Evolutionary conservation across 2,113 vertebrate species (phyloP), one percentile per base, ranked within the genome.

Genomic region (Xyrauchen texanus): DNA sequence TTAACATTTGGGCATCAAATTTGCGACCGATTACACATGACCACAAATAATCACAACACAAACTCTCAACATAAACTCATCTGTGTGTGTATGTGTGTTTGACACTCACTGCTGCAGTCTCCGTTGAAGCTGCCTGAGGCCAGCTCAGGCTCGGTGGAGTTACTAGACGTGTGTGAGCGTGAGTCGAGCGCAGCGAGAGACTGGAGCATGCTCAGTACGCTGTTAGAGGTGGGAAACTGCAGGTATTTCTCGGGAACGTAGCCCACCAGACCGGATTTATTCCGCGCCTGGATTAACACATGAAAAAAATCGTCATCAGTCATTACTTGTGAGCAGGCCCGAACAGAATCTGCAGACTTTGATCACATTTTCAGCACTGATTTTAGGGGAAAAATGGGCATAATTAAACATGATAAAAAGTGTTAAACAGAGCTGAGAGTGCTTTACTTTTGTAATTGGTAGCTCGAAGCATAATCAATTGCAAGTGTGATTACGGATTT

Each of bases 221-320:
- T 98, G 93, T 94, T 98, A 62, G 97, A 98, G 0, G 96, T 94
- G 0, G 97, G 98, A 85, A 98, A 98, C 79, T 98, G 97, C 58
- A 99, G 94, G 90, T 99, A 99, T 87, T 99, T 99, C 90, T 99
- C 98, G 0, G 98, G 98, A 21, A 98, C 98, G 0, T 99, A 99
- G 7, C 98, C 97, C 79, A 99, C 94, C 3, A 95, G 93, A 0
- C 97, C 97, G 0, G 93, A 92, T 88, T 99, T 98, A 87, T 99
- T 99, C 80, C 96, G 93, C 42, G 97, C 98, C 97, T 99, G 89
- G 42, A 73, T 34, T 34, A 77, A 5, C 11, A 6, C 11, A 81
- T 47, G 53, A 68, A 13, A 47, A 6, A 75, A 11, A 13, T 62
- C 3, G 2, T n/a, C n/a, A n/a, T n/a, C 8, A 72, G 7, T 21